Conservation (phyloP, 1,140 invertebrate genomes). For the Pogonognathellus flavescens region DNA sequence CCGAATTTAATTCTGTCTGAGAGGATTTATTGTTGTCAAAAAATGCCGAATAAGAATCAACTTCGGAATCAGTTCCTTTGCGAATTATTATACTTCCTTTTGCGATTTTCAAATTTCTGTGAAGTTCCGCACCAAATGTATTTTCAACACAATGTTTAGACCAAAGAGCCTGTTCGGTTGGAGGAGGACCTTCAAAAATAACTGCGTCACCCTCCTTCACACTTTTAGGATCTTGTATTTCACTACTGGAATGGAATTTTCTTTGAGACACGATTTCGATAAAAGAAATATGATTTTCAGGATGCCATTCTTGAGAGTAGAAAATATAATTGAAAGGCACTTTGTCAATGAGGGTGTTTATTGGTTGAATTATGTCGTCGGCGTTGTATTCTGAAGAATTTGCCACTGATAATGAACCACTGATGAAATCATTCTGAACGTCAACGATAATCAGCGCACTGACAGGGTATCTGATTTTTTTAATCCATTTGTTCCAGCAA, state of each 20-base stretch:
- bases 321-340: slow-evolving; percentile 93
- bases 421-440: slow-evolving; percentile 98
- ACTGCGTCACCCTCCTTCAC: slow-evolving; percentile 94
- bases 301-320: slow-evolving; percentile 98
- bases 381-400: neutral
- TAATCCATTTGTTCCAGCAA: slow-evolving; percentile 58
- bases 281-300: no score
- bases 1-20: slow-evolving; percentile 85
- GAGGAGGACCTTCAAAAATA: slow-evolving; percentile 87
- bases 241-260: no score
- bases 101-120: slow-evolving; percentile 82
- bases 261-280: no score
- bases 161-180: slow-evolving; percentile 90
- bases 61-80: slow-evolving; percentile 93
- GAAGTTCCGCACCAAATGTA: slow-evolving; percentile 93
- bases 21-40: slow-evolving; percentile 95
- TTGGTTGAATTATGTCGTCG: slow-evolving; percentile 78
- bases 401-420: neutral
- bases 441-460: slow-evolving; percentile 95
- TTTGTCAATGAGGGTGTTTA: slow-evolving; percentile 89
- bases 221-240: no score
- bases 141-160: slow-evolving; percentile 95
- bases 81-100: slow-evolving; percentile 86
- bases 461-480: slow-evolving; percentile 84
- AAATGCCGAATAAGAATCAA: slow-evolving; percentile 98